Percentiles rank a stretch among this genome's conserved stretches.
Conservation (phyloP, 2,888 invertebrate species). For the Antitype chi region DNA sequence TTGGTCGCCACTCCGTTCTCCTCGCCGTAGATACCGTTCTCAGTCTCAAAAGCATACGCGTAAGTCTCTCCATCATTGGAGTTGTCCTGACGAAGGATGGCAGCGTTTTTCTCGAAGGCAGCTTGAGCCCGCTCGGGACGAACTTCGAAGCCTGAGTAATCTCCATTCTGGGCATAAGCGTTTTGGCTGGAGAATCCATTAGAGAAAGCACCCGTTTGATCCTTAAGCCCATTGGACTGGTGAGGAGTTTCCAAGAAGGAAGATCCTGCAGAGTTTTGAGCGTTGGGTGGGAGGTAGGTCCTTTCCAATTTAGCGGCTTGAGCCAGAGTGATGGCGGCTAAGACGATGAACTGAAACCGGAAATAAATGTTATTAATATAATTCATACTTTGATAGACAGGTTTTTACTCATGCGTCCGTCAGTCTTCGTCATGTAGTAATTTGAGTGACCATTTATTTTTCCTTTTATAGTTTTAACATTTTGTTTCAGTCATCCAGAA, state of each 20-base stretch:
- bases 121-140: constrained; percentile 82
- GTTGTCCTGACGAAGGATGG: constrained; percentile 82
- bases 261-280: constrained; percentile 67
- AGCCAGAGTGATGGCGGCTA: constrained; percentile 77
- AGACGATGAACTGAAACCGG: constrained; percentile 78
- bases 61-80: constrained; percentile 84
- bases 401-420: too few species aligned
- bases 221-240: constrained; percentile 43
- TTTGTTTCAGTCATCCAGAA: background rate
- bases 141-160: constrained; percentile 66
- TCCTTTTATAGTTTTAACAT: background rate
- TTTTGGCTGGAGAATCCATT: constrained; percentile 49
- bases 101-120: constrained; percentile 83
- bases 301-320: constrained; percentile 83
- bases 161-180: constrained; percentile 50
- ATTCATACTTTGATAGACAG: background rate
- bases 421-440: too few species aligned
- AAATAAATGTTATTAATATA: background rate
- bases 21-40: constrained; percentile 85
- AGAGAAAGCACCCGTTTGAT: constrained; percentile 44
- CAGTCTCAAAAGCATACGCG: constrained; percentile 84
- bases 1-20: constrained; percentile 85
- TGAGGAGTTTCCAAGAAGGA: constrained; percentile 62
- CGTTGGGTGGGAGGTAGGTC: constrained; percentile 83
- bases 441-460: too few species aligned